Base-by-base conservation (phyloP, 1,140 invertebrate genomes). In the Brachionus plicatilis region DNA sequence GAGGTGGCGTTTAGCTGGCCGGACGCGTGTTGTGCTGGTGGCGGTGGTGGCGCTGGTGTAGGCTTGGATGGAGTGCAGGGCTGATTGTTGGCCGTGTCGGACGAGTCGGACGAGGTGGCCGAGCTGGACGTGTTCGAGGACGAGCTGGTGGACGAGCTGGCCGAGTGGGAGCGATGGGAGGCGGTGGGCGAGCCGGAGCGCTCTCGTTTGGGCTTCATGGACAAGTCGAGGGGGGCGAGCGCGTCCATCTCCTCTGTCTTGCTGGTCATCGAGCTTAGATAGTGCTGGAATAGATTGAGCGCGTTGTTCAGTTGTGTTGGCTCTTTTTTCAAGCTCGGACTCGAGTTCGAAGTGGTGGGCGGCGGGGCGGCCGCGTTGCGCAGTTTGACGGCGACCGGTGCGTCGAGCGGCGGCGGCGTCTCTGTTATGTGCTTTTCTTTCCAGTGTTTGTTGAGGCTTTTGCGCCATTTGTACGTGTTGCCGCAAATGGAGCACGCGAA, bases 391-490 rank as follows among this genome's bases (percentile, higher is more conserved):
- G 68, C 17, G 1, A 84, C 83, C 0, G 66, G 68, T 11, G 84
- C 84, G 33, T 85, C 84, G 1, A 85, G 29, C 17, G 79, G 84
- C 60, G 80, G 84, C 56, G 85, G 85, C 3, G 53, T 82, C 45
- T 85, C 78, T 14, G 86, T 86, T 83, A 85, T 87, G 85, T 90
- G 89, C 78, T 90, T 90, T 78, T 90, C 89, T 86, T 90, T 90
- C 89, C 89, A 90, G 84, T 90, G 89, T 85, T 90, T 90, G 85
- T 89, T 90, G 1, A 90, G 85, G n/a, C 88, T 88, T 76, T 90
- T 90, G 50, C 88, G 85, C 88, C 89, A 90, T 85, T 89, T 89
- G 85, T 90, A 90, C 33, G 88, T 87, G 85, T 89, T 90, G 0
- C 88, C 89, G 86, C 89, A 90, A 65, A 88, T 88, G 7, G 89